phyloP scores from a whole-genome alignment of 2,888 invertebrate genomes.

The Tenthredo amoena region DNA sequence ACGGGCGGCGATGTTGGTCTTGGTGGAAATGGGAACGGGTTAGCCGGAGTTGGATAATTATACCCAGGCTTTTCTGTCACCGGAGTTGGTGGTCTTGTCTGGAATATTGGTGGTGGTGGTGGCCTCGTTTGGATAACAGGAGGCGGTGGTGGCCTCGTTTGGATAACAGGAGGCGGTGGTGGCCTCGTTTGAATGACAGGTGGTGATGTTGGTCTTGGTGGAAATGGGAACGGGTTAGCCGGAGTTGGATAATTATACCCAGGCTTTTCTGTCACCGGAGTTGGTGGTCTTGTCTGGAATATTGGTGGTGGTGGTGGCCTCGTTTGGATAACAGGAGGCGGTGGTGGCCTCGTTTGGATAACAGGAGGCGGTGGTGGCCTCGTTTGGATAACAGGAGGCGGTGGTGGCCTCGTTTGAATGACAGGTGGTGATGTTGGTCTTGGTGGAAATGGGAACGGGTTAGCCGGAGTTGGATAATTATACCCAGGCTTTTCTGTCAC shows the following conservation, averaged over 20 bases:
- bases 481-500: slow-evolving; percentile 30
- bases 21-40: slow-evolving; percentile 41
- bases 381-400: background rate
- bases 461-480: slow-evolving; percentile 23
- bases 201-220: slow-evolving; percentile 58
- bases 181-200: slow-evolving; percentile 65
- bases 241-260: slow-evolving; percentile 68
- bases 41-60: slow-evolving; percentile 61
- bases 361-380: slow-evolving; percentile 40
- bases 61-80: slow-evolving; percentile 44
- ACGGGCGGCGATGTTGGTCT: slow-evolving; percentile 25
- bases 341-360: slow-evolving; percentile 41
- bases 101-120: no score
- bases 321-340: slow-evolving; percentile 38
- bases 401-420: no score
- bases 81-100: slow-evolving; percentile 50
- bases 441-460: slow-evolving; percentile 54
- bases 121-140: slow-evolving; percentile 51
- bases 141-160: slow-evolving; percentile 58
- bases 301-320: slow-evolving; percentile 58
- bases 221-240: slow-evolving; percentile 63
- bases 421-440: slow-evolving; percentile 51
- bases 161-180: slow-evolving; percentile 56
- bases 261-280: slow-evolving; percentile 56
- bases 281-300: slow-evolving; percentile 56